These are phyloP conservation scores for Pardalotus punctatus DNA, from an alignment of 2,113 vertebrate genomes.

Conservation along the genomic window DNA sequence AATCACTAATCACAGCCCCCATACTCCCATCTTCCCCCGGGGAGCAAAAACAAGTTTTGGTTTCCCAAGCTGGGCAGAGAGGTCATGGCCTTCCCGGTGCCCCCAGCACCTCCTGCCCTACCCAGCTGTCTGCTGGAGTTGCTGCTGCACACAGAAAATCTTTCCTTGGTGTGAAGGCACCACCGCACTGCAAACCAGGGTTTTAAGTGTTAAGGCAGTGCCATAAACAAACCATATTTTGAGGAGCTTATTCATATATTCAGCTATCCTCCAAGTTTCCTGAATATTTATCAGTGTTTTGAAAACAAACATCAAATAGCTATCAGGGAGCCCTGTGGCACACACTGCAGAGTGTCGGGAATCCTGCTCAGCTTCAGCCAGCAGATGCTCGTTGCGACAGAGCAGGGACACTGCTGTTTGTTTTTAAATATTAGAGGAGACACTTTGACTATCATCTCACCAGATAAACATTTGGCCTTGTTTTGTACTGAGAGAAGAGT, in stretches of 20 bases:
- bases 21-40: not conserved
- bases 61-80: not conserved
- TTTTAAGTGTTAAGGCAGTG: not conserved
- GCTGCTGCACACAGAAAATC: not conserved
- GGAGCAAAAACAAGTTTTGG: not conserved
- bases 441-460: conserved; percentile 34
- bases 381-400: not conserved
- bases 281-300: not conserved
- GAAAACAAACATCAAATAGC: not conserved
- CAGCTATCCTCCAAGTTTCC: not conserved
- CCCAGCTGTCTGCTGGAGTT: not conserved
- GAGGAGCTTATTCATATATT: not conserved
- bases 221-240: not conserved
- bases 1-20: not conserved
- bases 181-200: not conserved
- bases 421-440: conserved; percentile 53
- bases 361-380: not conserved
- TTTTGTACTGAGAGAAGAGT: conserved; percentile 25
- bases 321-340: too few species aligned
- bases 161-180: not conserved
- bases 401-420: conserved; percentile 14
- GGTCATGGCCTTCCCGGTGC: not conserved
- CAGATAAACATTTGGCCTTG: conserved; percentile 47
- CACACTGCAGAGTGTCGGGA: not conserved
- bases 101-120: not conserved